Evolutionary conservation across 2,113 vertebrate species (phyloP).

Genomic region (Saccopteryx bilineata): DNA sequence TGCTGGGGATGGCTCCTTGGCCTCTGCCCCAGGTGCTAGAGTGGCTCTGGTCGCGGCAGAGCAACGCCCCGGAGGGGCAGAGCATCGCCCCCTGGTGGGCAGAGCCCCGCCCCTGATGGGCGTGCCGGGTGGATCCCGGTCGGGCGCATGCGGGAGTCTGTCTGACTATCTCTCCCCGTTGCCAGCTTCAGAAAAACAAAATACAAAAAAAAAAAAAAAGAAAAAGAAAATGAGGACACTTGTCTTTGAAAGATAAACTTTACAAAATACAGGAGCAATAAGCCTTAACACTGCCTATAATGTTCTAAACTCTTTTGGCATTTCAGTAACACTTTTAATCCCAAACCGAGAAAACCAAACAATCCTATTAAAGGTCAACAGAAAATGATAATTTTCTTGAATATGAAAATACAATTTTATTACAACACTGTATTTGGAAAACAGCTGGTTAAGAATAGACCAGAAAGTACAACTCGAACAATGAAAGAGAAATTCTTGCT

Average conservation of each 20-base stretch:
- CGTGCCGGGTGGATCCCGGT: no score
- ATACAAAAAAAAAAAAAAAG: neutral
- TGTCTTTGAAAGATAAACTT: conserved; percentile 56
- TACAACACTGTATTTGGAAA: conserved; percentile 6
- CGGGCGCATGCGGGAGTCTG: no score
- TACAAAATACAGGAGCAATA: conserved; percentile 61
- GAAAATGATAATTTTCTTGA: conserved; percentile 51
- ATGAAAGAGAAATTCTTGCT: conserved; percentile 43
- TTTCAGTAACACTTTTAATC: conserved; percentile 40
- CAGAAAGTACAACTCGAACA: conserved; percentile 43
- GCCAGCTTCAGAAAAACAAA: no score
- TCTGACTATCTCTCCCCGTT: no score
- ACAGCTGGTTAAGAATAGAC: neutral
- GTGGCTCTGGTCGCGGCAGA: no score
- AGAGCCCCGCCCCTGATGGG: no score
- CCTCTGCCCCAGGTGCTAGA: no score
- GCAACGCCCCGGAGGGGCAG: no score
- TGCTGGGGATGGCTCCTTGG: no score
- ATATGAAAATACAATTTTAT: conserved; percentile 46
- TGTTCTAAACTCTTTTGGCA: conserved; percentile 40
- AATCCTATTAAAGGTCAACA: conserved; percentile 55
- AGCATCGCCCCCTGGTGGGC: no score
- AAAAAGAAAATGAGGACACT: neutral
- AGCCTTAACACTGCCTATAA: neutral
- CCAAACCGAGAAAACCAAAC: conserved; percentile 51